Base-by-base conservation (phyloP, 2,888 invertebrate species). In the Oscheius sp. region DNA sequence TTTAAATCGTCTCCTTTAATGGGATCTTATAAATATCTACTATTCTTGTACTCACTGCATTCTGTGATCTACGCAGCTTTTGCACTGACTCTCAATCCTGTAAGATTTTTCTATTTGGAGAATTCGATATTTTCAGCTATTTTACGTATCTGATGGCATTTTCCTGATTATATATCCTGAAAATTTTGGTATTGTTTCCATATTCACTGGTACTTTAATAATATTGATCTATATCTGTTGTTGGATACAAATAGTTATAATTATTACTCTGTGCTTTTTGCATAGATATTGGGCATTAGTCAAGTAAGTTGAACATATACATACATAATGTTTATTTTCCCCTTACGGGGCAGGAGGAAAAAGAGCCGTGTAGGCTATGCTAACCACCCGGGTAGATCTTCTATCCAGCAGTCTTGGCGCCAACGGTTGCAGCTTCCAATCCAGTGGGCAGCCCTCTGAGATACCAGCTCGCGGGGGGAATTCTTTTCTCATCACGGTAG, bases 11-110 rank as follows among this genome's bases (percentile, higher is more conserved):
- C 58, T 2, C 21, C 21, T 9, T 13, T 58, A 13, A 58, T 58
- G 58, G 58, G 58, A 2, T 58, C 58, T 27, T 58, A 58, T n/a
- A 58, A 58, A 58, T 58, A 58, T 29, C 29, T 58, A 16, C 29
- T 58, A 6, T 58, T 58, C 27, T 12, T 58, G 29, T 58, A 58
- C n/a, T 27, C 58, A 9, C 58, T 58, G 13, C 58, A 58, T 25
- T 58, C 58, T 13, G 27, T 58, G 7, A n/a, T 58, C 12, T 58
- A 58, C 27, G 21, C 58, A 2, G 58, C 58, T 13, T 58, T 58
- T 58, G 58, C 58, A 16, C 13, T 58, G 9, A 23, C 29, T 16
- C 6, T 58, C n/a, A 58, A 23, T 1, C 58, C 58, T 16, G 58
- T 58, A 27, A 27, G 58, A 18, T 21, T 55, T 58, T 55, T 6